Base-by-base conservation (phyloP, 1,140 invertebrate species). In the Lordiphosa collinella region DNA sequence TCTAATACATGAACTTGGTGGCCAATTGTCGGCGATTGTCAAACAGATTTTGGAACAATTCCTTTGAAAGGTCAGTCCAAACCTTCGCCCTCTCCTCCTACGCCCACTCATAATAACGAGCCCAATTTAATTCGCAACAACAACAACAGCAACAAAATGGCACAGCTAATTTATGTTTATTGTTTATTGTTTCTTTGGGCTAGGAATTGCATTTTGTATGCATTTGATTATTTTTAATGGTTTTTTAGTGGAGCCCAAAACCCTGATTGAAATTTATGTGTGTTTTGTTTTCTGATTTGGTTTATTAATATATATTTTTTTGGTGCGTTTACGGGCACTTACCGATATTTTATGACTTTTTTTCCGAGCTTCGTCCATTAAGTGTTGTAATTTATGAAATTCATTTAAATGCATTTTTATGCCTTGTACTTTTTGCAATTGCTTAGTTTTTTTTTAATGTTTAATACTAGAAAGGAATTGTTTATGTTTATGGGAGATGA, bases 91-190 rank as follows among this genome's bases (percentile, higher is more conserved):
- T n/a, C 6, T 29, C 8, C 41, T 14, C 6, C 9, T 10, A 2
- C 25, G 6, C 8, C 4, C 11, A 10, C 12, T 25, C 12, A 2
- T 14, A 18, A 40, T 55, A 65, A 60, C 55, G 31, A 64, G 61
- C 29, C 58, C 63, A 66, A 66, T 61, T 66, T 66, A 61, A 66
- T 66, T 61, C 58, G 61, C 53, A 54, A 57, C 13, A 34, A 46
- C 11, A 40, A 22, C 3, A 36, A 46, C 18, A 16, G 2, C 31
- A 18, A 34, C n/a, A 43, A 52, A 59, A 69, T 74, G 41, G 22
- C 48, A 55, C 56, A 36, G 47, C 57, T 71, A 82, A 82, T 80
- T 80, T 80, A 82, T 82, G 61, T 75, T 80, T 82, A 80, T 80
- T 59, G 75, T 64, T 46, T 56, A 74, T 74, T 74, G 66, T 79